A percentile compares a stretch with the other conserved stretches of the same genome.
Conservation (phyloP, 2,888 invertebrate species). For the Tineola bisselliella region DNA sequence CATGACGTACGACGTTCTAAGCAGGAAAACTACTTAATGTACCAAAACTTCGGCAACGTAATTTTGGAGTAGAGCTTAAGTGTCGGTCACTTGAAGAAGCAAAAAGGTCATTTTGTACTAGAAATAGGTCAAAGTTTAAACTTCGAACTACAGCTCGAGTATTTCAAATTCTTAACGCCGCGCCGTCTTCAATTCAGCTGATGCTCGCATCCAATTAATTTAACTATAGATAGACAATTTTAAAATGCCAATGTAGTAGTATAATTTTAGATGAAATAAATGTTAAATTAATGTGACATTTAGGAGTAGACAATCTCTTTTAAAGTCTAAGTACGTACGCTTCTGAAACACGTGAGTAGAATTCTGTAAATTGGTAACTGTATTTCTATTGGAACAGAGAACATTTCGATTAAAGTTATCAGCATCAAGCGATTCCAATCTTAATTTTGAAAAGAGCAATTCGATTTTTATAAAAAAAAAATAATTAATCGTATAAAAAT, state of each 20-base stretch:
- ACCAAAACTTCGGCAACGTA: no score
- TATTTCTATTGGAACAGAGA: not conserved
- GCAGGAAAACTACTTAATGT: no score
- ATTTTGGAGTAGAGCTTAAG: no score
- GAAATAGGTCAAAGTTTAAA: not conserved
- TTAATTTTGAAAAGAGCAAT: not conserved
- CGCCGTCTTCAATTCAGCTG: not conserved
- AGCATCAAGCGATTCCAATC: not conserved
- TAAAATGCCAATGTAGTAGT: not conserved
- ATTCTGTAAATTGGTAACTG: not conserved
- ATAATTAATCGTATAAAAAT: no score
- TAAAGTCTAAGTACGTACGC: not conserved
- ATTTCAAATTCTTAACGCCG: not conserved
- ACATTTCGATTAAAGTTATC: slow-evolving; percentile 6
- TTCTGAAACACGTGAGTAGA: slow-evolving; percentile 8
- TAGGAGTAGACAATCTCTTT: not conserved
- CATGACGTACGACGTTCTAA: no score
- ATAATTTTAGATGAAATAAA: not conserved
- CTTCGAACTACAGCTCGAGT: not conserved
- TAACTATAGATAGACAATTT: not conserved
- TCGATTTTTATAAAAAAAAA: not conserved
- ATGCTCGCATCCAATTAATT: slow-evolving; percentile 2
- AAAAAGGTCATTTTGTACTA: not conserved
- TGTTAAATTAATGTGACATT: not conserved
- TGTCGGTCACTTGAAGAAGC: not conserved